Evolutionary conservation across 2,797 vertebrate species (phyloP), one percentile per base, ranked within the genome.

Genomic region (Cirrhinus molitorella): DNA sequence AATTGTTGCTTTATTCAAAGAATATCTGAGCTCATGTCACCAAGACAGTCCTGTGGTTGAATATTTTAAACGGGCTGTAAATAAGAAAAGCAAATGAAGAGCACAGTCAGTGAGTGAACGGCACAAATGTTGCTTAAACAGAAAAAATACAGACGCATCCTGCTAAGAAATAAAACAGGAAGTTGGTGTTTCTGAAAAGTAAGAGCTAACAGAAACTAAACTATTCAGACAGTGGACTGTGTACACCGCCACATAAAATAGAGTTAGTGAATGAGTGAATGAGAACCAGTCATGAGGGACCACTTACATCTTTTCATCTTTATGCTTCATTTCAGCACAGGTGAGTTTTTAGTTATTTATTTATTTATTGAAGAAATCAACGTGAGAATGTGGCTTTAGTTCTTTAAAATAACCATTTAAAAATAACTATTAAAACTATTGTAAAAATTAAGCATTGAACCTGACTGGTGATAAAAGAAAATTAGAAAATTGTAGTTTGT

Each of bases 281-380:
- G 37, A 40, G 37, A 75, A 17, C 12, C 31, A 55, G 28, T 13
- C 73, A 75, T 75, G 53, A 57, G 34, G 21, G 21, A 25, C 7
- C 4, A 17, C 63, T 45, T 77, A 31, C 45, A 45, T 47, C 10
- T 57, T 25, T 77, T 19, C 43, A 4, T 63, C 23, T 21, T 77
- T 31, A 63, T 47, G 75, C 23, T 63, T 45, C 53, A 45, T 40
- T 45, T 77, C 74, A 77, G 74, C 17, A 17, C 34, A 13, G 74
- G 74, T 77, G 14, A 63, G 75, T 43, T 31, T 4, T 74, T 37
- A 31, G 10, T 31, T 21, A 28, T 40, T 40, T 37, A 7, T 37
- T 6, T 7, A 6, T 37, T 37, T 61, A 8, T 28, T 16, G 23
- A 23, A 59, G 13, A 10, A 61, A 61, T 4, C 3, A 6, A 25